Evolutionary conservation across 2,888 invertebrate species (phyloP).

Genomic region (Chrysodeixis includens): DNA sequence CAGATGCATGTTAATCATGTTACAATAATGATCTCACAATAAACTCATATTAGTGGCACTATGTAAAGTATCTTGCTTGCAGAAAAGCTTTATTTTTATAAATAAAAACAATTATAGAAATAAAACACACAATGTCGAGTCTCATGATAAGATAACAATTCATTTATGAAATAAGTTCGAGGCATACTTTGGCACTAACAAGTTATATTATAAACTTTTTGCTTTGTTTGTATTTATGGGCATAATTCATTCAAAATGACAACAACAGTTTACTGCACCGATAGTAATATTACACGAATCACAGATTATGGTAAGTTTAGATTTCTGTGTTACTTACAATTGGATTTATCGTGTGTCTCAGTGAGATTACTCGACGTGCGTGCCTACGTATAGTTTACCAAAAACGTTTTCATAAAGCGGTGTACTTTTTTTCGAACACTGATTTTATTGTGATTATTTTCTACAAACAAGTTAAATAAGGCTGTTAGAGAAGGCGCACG

Average conservation of each 20-base stretch:
- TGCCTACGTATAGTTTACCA: constrained; percentile 28
- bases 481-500: constrained; percentile 37
- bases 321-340: constrained; percentile 39
- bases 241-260: constrained; percentile 39
- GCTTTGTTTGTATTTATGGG: constrained; percentile 47
- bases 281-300: constrained; percentile 26
- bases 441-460: constrained; percentile 27
- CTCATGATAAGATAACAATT: constrained; percentile 13
- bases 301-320: constrained; percentile 51
- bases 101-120: neutral
- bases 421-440: constrained; percentile 16
- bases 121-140: constrained; percentile 12
- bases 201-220: constrained; percentile 42
- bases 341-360: constrained; percentile 36
- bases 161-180: constrained; percentile 13
- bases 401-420: constrained; percentile 20
- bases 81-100: neutral
- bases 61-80: neutral
- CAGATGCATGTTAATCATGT: neutral
- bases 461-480: constrained; percentile 23
- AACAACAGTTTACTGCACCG: constrained; percentile 32
- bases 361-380: constrained; percentile 18
- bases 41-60: neutral
- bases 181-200: constrained; percentile 12
- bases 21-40: neutral